These are phyloP conservation scores for Limnephilus rhombicus DNA, from an alignment of 2,888 invertebrate genomes.

Conservation along the genomic window DNA sequence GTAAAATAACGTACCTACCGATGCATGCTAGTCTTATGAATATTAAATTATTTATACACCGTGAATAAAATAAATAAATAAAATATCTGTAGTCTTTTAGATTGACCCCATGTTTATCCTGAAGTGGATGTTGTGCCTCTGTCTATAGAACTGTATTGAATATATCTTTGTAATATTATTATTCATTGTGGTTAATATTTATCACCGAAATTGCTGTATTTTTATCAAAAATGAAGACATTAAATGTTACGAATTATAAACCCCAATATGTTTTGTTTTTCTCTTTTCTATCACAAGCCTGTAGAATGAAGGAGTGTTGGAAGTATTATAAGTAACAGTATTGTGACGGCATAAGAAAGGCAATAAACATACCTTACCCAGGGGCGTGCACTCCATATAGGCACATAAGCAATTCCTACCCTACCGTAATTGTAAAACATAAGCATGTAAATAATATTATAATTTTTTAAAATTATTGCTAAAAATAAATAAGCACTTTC, in stretches of 20 bases:
- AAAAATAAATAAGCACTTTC: too few species aligned
- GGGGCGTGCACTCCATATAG: too few species aligned
- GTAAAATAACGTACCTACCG: conserved; percentile 60
- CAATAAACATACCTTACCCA: too few species aligned
- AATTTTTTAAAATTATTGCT: too few species aligned
- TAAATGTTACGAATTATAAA: conserved; percentile 63
- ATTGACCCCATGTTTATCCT: conserved; percentile 62
- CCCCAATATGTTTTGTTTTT: conserved; percentile 31
- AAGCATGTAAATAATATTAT: too few species aligned
- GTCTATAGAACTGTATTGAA: conserved; percentile 57
- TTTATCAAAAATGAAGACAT: conserved; percentile 63
- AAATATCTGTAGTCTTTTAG: conserved; percentile 29
- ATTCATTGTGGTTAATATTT: conserved; percentile 57
- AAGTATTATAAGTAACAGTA: neutral
- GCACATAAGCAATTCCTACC: too few species aligned
- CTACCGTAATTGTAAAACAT: too few species aligned
- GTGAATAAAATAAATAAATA: conserved; percentile 20
- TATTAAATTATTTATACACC: conserved; percentile 53
- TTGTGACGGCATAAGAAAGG: too few species aligned
- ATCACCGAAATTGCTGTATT: conserved; percentile 63
- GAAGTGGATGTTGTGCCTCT: conserved; percentile 65
- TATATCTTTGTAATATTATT: conserved; percentile 60
- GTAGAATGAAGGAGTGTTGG: neutral
- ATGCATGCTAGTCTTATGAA: conserved; percentile 64
- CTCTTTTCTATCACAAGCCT: neutral